Percentiles rank a stretch among this genome's conserved stretches.
Evolutionary conservation across 1,140 invertebrate genomes (phyloP).

Genomic region (Hesperophylax magnus): DNA sequence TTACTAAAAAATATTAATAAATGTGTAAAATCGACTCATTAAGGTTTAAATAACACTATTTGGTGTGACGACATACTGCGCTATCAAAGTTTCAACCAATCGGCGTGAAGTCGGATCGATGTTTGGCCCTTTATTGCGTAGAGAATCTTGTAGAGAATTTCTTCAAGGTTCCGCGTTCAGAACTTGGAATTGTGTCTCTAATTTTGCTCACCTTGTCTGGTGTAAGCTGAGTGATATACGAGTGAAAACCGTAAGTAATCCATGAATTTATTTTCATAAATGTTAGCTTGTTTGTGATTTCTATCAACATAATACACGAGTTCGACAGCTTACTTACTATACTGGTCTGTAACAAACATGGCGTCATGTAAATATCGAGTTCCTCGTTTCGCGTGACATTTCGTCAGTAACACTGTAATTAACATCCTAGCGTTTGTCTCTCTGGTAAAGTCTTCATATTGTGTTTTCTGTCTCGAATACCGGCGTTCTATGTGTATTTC

Average conservation of each 20-base stretch:
- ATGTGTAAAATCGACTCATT: neutral
- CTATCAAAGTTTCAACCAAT: slow-evolving; percentile 45
- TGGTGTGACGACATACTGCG: slow-evolving; percentile 28
- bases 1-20: too few species aligned
- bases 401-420: slow-evolving; percentile 2
- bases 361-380: slow-evolving; percentile 61
- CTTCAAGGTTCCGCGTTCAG: slow-evolving; percentile 74
- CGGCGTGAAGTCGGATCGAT: slow-evolving; percentile 71
- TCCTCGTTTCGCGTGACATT: slow-evolving; percentile 35
- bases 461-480: neutral
- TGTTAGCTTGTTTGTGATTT: slow-evolving; percentile 47
- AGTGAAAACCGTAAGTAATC: slow-evolving; percentile 71
- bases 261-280: slow-evolving; percentile 52
- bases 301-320: slow-evolving; percentile 33
- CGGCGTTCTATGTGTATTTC: neutral
- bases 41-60: slow-evolving; percentile 7
- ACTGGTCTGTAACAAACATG: slow-evolving; percentile 69
- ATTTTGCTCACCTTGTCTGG: slow-evolving; percentile 72
- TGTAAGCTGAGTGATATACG: slow-evolving; percentile 72
- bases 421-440: neutral
- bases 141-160: slow-evolving; percentile 72
- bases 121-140: slow-evolving; percentile 74
- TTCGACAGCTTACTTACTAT: slow-evolving; percentile 54
- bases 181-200: slow-evolving; percentile 74
- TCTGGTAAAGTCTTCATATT: neutral